phyloP scores from a whole-genome alignment of 2,797 vertebrate genomes.

The Helostoma temminkii region DNA sequence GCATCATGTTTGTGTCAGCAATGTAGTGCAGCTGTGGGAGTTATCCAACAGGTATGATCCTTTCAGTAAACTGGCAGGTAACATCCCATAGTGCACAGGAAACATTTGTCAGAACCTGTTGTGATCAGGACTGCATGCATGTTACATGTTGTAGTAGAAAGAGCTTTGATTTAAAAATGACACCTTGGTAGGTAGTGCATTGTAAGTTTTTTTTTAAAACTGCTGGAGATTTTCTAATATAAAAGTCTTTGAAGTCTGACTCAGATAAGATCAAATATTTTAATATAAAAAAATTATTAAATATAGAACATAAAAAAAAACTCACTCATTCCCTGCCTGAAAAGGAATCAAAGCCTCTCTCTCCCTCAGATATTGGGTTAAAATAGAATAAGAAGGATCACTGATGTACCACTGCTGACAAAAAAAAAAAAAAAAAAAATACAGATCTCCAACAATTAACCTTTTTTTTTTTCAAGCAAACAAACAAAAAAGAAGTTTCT shows the following conservation, averaged over 20 bases:
- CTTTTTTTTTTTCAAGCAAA: neutral
- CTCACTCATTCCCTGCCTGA: constrained; percentile 33
- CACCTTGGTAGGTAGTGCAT: constrained; percentile 33
- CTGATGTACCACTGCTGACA: constrained; percentile 11
- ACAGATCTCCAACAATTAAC: neutral
- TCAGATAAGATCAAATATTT: constrained; percentile 79
- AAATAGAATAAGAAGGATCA: constrained; percentile 24
- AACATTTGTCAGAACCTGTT: constrained; percentile 9
- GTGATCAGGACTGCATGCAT: constrained; percentile 28
- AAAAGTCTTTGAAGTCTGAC: constrained; percentile 77
- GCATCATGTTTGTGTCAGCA: constrained; percentile 29
- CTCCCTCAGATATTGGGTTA: constrained; percentile 38
- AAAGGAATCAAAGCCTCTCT: constrained; percentile 51
- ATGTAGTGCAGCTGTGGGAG: constrained; percentile 18
- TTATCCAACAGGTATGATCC: constrained; percentile 1
- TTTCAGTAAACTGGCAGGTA: constrained; percentile 23
- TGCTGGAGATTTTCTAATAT: constrained; percentile 43
- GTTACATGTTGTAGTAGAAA: constrained; percentile 18
- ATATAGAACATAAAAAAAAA: constrained; percentile 38
- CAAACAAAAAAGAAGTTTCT: constrained; percentile 6
- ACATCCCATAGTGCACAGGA: constrained; percentile 20
- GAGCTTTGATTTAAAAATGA: constrained; percentile 54
- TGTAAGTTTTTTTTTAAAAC: constrained; percentile 40
- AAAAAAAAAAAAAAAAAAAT: constrained; percentile 23
- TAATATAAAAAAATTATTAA: constrained; percentile 74